A percentile compares a stretch with the other conserved stretches of the same genome.
These are phyloP conservation scores for Pempheris klunzingeri DNA, from an alignment of 2,797 vertebrate genomes.

Conservation along the genomic window DNA sequence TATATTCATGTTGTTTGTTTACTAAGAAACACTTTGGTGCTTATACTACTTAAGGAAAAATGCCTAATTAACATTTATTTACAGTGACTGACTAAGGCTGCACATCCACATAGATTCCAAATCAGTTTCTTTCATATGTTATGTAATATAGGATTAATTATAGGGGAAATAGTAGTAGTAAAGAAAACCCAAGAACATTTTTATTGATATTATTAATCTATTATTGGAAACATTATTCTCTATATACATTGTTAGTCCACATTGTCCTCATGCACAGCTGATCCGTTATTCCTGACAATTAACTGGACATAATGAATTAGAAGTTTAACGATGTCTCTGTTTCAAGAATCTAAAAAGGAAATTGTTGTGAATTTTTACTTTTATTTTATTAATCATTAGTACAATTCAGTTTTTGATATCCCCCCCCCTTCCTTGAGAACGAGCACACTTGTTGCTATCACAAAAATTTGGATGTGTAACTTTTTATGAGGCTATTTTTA, in stretches of 20 bases:
- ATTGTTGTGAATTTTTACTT: background rate
- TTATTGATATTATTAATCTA: background rate
- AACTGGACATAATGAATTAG: background rate
- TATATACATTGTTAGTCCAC: background rate
- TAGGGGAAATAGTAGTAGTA: background rate
- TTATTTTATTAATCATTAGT: no score
- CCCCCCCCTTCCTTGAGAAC: background rate
- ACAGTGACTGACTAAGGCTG: no score
- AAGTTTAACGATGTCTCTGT: background rate
- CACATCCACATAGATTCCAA: background rate
- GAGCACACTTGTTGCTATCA: background rate
- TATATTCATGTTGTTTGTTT: background rate
- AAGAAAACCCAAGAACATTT: no score
- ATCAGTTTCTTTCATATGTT: background rate
- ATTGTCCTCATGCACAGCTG: background rate
- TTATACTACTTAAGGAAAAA: background rate
- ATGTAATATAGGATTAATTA: background rate
- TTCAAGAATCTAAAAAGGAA: no score
- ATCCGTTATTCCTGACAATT: background rate
- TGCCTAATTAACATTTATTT: conserved; percentile 8
- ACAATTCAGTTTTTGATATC: background rate
- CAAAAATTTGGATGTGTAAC: background rate
- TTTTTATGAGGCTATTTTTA: background rate
- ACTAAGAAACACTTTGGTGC: background rate
- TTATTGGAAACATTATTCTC: background rate